Percentiles rank a stretch among this genome's conserved stretches.
Evolutionary conservation across 1,140 invertebrate species (phyloP).

Genomic region (Bactericera cockerelli): DNA sequence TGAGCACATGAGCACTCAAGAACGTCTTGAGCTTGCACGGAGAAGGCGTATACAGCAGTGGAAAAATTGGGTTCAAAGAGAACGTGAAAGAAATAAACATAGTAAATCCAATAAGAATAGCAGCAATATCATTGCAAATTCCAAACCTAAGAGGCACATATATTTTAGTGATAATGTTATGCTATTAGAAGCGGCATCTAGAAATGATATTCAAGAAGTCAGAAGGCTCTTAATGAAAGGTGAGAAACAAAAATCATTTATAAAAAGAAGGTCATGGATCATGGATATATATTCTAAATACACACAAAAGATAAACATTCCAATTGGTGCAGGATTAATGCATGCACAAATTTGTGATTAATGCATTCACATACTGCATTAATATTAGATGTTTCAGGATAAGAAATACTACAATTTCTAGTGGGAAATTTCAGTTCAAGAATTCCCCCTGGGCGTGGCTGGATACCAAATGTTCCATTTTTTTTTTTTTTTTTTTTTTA

Average conservation of each 20-base stretch:
- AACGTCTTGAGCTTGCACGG: conserved; percentile 74
- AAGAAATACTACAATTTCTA: no score
- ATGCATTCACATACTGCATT: no score
- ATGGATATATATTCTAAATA: no score
- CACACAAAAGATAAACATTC: no score
- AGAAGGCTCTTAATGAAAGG: conserved; percentile 56
- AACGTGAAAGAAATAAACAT: conserved; percentile 43
- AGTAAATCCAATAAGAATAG: conserved; percentile 30
- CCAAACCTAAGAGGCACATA: conserved; percentile 39
- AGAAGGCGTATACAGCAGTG: conserved; percentile 75
- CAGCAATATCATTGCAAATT: conserved; percentile 34
- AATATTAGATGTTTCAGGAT: no score
- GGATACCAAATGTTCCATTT: no score
- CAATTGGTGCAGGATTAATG: no score
- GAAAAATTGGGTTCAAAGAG: conserved; percentile 71
- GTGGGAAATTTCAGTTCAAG: no score
- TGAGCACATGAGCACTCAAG: conserved; percentile 83
- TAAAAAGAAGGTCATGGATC: no score
- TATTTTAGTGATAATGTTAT: conserved; percentile 82
- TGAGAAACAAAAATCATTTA: background rate
- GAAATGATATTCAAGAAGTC: conserved; percentile 93
- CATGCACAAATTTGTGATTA: no score
- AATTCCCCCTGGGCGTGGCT: no score
- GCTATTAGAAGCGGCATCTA: conserved; percentile 81
- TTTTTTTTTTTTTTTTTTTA: no score